Percentiles rank a stretch among this genome's conserved stretches.
Conservation (phyloP, 1,140 invertebrate species). For the Brachionus koreanus region DNA sequence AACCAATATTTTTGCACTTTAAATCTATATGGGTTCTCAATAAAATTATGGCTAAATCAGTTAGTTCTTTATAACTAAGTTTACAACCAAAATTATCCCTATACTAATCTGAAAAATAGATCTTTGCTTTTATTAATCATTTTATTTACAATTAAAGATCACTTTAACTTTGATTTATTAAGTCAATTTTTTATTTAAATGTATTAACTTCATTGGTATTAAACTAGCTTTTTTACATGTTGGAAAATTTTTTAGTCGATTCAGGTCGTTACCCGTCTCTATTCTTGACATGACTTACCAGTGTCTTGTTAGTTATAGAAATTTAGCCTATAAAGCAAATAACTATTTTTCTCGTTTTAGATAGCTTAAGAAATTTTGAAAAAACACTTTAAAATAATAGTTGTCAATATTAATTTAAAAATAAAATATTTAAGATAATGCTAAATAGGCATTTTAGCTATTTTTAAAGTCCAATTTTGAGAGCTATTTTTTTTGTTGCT, state of each 20-base stretch:
- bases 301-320: neutral
- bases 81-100: no score
- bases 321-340: neutral
- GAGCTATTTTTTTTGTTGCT: neutral
- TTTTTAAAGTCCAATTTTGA: neutral
- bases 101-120: no score
- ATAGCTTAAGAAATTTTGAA: neutral
- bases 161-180: neutral
- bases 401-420: constrained; percentile 3
- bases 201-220: neutral
- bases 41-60: neutral
- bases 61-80: neutral
- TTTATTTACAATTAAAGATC: no score
- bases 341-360: neutral
- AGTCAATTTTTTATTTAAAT: no score
- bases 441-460: neutral
- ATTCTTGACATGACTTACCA: neutral
- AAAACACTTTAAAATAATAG: neutral
- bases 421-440: constrained; percentile 1
- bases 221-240: neutral
- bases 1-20: neutral
- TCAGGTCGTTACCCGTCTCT: neutral
- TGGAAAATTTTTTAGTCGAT: neutral
- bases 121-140: no score
- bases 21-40: neutral